Base-by-base conservation (phyloP, 2,113 vertebrate species). In the Brachypodius melanocephalos region DNA sequence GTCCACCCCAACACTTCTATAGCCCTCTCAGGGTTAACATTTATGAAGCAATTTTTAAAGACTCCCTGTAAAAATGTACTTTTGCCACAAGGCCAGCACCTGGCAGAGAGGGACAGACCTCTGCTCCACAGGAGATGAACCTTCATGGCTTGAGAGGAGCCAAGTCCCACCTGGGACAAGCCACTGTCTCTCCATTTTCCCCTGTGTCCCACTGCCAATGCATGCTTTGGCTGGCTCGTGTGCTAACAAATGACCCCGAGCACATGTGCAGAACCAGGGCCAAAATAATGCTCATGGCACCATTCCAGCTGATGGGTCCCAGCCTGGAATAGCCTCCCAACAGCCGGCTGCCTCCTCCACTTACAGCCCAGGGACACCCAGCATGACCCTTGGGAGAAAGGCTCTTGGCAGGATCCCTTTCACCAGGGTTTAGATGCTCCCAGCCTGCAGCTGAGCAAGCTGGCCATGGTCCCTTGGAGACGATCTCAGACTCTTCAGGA, bases 141-240 rank as follows among this genome's bases (percentile, higher is more conserved):
- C 29, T 21, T 16, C 13, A 34, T 5, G 16, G 29, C 48, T 55
- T 46, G 55, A 55, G 40, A 80, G 59, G 29, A 49, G 15, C 43
- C 25, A n/a, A 45, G 36, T 51, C 29, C 19, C 51, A 63, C 48
- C 15, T 32, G 32, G 43, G 24, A 66, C 67, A 74, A 73, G 17
- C 13, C 57, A 31, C 28, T 3, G 2, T 12, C 29, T 58, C 55
- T 52, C 28, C 15, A 32, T 54, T 76, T 65, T 26, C 54, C 25
- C 26, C 49, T 0, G 0, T 0, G 0, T 16, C 29, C 26, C 3
- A 0, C 25, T 85, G 62, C 49, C 58, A 28, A 34, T 2, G 26
- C 20, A 3, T 7, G 32, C 79, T 66, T 54, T 58, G 69, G 28
- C 91, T 66, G 45, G 20, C 20, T 61, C 8, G 9, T 31, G 58